Evolutionary conservation across 2,797 vertebrate species (phyloP).

Genomic region (Poecile montanus): DNA sequence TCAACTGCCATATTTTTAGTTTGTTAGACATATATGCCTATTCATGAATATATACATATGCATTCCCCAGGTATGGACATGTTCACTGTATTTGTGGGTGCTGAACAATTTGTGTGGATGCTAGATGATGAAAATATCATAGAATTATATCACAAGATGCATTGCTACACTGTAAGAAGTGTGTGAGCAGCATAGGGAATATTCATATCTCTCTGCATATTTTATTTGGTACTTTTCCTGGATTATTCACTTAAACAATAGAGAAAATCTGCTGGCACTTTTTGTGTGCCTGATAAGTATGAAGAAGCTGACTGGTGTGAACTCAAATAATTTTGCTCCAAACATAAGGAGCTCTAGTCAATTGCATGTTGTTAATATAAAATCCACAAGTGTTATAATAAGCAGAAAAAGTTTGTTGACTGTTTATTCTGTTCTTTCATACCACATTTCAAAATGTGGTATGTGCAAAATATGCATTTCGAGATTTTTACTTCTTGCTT

Average conservation of each 20-base stretch:
- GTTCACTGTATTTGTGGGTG: background rate
- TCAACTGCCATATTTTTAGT: background rate
- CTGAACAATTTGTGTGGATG: background rate
- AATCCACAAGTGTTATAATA: background rate
- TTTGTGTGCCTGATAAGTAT: background rate
- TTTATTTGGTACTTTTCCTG: background rate
- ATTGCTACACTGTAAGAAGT: background rate
- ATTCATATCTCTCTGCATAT: background rate
- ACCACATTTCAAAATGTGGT: background rate
- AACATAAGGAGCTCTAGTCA: background rate
- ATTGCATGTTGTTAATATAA: background rate
- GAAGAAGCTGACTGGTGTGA: background rate
- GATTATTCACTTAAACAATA: background rate
- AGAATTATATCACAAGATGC: background rate
- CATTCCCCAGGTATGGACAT: background rate
- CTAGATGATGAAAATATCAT: background rate
- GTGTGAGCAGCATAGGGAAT: background rate
- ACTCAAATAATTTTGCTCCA: background rate
- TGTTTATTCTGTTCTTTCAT: background rate
- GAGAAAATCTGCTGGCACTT: background rate
- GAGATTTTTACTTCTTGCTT: background rate
- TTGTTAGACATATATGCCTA: background rate
- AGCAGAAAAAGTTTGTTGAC: background rate
- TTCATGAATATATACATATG: background rate
- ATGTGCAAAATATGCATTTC: background rate